A percentile compares a stretch with the other conserved stretches of the same genome.
phyloP scores from a whole-genome alignment of 2,888 invertebrate genomes.

The Zeuzera pyrina region DNA sequence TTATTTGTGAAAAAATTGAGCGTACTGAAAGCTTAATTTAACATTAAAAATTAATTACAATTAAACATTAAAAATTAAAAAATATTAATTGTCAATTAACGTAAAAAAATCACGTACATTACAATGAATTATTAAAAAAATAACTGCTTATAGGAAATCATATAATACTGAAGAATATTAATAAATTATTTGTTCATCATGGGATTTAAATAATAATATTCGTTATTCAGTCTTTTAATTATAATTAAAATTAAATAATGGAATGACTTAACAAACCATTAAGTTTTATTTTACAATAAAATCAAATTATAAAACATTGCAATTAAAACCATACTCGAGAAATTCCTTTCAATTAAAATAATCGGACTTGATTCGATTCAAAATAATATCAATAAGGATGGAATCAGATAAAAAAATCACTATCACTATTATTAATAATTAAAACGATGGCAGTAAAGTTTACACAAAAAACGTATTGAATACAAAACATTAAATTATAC shows the following conservation, averaged over 20 bases:
- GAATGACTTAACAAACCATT: conserved; percentile 11
- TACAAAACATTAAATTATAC: no score
- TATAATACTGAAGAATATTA: not conserved
- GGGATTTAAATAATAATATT: conserved; percentile 12
- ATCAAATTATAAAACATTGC: no score
- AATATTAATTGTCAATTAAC: conserved; percentile 14
- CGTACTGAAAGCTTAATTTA: conserved; percentile 57
- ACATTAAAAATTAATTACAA: conserved; percentile 27
- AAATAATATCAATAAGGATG: no score
- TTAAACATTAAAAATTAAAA: conserved; percentile 22
- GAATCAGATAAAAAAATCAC: no score
- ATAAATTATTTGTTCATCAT: conserved; percentile 1
- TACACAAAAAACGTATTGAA: no score
- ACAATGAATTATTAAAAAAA: conserved; percentile 1
- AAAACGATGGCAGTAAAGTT: no score
- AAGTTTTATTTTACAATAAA: conserved; percentile 5
- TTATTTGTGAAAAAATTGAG: conserved; percentile 68
- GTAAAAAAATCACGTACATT: conserved; percentile 8
- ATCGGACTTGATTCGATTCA: no score
- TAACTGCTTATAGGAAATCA: not conserved
- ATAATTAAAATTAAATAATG: conserved; percentile 14
- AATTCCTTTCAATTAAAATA: no score
- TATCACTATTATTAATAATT: no score
- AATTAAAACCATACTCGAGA: no score
- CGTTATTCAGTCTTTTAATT: conserved; percentile 29